phyloP scores from a whole-genome alignment of 2,888 invertebrate genomes.

The Apotomis turbidana region DNA sequence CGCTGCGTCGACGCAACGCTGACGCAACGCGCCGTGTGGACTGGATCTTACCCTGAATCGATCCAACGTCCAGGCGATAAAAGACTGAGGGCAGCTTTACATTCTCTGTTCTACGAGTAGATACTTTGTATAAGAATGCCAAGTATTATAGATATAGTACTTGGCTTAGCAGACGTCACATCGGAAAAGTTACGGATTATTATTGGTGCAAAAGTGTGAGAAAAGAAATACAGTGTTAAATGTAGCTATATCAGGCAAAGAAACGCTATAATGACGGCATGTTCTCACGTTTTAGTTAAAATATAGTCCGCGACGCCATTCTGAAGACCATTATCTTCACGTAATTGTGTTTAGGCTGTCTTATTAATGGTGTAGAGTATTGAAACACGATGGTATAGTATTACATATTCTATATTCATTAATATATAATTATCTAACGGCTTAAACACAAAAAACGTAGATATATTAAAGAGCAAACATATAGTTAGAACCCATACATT shows the following conservation, averaged over 20 bases:
- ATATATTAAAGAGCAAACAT: not conserved
- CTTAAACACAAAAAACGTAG: conserved; percentile 10
- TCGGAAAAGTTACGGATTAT: conserved; percentile 35
- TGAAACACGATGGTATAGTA: conserved; percentile 6
- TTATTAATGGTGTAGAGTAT: not conserved
- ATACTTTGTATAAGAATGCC: no score
- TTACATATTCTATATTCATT: conserved; percentile 29
- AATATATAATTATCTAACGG: conserved; percentile 25
- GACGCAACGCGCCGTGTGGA: no score
- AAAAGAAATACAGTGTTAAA: conserved; percentile 46
- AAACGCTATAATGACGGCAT: conserved; percentile 43
- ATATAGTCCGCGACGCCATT: conserved; percentile 28
- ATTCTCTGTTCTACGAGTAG: no score
- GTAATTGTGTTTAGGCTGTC: conserved; percentile 7
- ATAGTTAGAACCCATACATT: no score
- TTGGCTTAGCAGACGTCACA: not conserved
- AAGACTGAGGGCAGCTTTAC: no score
- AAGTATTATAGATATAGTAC: not conserved
- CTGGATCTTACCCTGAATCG: no score
- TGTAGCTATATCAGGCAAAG: conserved; percentile 47
- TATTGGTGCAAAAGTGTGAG: conserved; percentile 51
- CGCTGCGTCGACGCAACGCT: no score
- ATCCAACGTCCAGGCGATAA: no score
- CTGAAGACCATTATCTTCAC: conserved; percentile 4
- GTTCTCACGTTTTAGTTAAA: conserved; percentile 52